Conservation (phyloP, 1,140 invertebrate genomes). For the Chrysomallon squamiferum region DNA sequence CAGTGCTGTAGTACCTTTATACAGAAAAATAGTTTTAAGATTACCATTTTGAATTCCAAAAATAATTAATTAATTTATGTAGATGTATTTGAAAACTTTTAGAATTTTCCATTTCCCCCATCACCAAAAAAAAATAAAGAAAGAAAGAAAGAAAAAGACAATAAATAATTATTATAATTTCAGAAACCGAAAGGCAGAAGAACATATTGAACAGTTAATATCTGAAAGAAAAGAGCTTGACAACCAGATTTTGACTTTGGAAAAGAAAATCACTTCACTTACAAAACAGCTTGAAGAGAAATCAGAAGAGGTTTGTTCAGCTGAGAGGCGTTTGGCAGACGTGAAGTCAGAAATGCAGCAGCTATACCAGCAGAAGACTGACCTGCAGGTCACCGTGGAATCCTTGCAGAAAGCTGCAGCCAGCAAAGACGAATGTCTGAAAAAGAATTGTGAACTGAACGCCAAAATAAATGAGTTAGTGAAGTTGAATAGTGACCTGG, state of each 20-base stretch:
- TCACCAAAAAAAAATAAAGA: too few relatives aligned
- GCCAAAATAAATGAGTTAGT: slow-evolving; percentile 19
- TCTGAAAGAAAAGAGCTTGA: slow-evolving; percentile 18
- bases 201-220: neutral
- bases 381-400: slow-evolving; percentile 23
- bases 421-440: slow-evolving; percentile 10
- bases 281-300: slow-evolving; percentile 21
- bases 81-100: too few relatives aligned
- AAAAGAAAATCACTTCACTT: slow-evolving; percentile 9
- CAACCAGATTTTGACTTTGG: slow-evolving; percentile 19
- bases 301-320: slow-evolving; percentile 18
- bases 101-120: too few relatives aligned
- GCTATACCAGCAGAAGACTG: slow-evolving; percentile 21
- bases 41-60: too few relatives aligned
- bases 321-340: slow-evolving; percentile 20
- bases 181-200: neutral
- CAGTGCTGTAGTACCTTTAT: too few relatives aligned
- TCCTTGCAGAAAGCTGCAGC: slow-evolving; percentile 18
- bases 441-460: slow-evolving; percentile 18
- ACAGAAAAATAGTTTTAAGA: too few relatives aligned
- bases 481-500: slow-evolving; percentile 23
- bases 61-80: too few relatives aligned
- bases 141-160: too few relatives aligned
- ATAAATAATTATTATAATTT: too few relatives aligned
- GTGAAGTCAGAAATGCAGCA: slow-evolving; percentile 23